Evolutionary conservation across 2,113 vertebrate species (phyloP).

Genomic region (Anoplopoma fimbria): DNA sequence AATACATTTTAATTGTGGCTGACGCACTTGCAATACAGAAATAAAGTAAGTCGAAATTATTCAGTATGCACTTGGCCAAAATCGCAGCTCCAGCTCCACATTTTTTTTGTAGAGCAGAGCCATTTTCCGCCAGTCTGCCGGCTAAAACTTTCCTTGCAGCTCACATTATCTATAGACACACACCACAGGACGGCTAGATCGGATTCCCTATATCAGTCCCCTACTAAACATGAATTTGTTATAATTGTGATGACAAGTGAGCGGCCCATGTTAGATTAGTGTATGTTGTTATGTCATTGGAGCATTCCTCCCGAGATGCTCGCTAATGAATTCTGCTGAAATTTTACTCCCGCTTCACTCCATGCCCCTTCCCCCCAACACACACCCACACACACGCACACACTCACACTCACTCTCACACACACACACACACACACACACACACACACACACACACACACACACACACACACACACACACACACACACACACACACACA

Average conservation of each 20-base stretch:
- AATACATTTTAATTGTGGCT: conserved; percentile 21
- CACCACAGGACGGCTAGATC: conserved; percentile 39
- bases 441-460: conserved; percentile 29
- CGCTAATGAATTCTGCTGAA: conserved; percentile 70
- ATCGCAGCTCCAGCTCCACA: background rate
- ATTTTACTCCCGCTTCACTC: conserved; percentile 47
- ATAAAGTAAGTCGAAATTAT: conserved; percentile 9
- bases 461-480: conserved; percentile 20
- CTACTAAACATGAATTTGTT: conserved; percentile 60
- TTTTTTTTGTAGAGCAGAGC: background rate
- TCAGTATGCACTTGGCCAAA: background rate
- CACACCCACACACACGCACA: conserved; percentile 14
- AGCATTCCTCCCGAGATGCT: conserved; percentile 60
- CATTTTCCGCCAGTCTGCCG: conserved; percentile 15
- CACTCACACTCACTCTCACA: conserved; percentile 10
- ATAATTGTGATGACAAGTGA: conserved; percentile 64
- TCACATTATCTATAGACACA: conserved; percentile 41
- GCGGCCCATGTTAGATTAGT: conserved; percentile 55
- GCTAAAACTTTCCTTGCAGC: conserved; percentile 36
- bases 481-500: conserved; percentile 19
- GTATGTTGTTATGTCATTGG: conserved; percentile 67
- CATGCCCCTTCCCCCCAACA: conserved; percentile 15
- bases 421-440: conserved; percentile 18
- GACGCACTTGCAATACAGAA: background rate
- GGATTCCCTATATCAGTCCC: conserved; percentile 66